phyloP scores from a whole-genome alignment of 2,797 vertebrate species.

The Tinamus major region DNA sequence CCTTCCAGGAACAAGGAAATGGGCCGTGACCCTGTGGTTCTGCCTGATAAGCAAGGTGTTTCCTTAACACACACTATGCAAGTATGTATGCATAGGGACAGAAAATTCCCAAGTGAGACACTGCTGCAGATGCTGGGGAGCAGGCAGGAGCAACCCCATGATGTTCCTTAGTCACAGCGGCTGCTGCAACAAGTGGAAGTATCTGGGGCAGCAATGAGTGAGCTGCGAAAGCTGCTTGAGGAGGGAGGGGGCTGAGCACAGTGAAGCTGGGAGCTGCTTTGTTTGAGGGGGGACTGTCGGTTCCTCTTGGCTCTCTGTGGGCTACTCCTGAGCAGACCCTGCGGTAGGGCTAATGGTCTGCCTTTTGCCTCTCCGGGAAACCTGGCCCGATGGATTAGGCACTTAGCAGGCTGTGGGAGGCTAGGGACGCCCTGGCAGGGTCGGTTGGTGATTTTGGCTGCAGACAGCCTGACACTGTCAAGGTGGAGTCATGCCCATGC shows the following conservation, averaged over 20 bases:
- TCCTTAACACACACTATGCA: not conserved
- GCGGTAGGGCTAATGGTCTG: rapidly evolving
- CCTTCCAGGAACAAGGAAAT: not conserved
- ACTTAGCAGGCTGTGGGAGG: not conserved
- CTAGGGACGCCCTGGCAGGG: not conserved
- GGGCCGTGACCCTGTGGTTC: rapidly evolving
- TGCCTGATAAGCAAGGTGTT: not conserved
- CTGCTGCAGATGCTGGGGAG: not conserved
- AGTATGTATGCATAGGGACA: not conserved
- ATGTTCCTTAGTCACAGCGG: not conserved
- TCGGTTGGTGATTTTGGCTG: rapidly evolving
- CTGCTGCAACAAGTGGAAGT: conserved; percentile 10
- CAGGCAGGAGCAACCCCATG: rapidly evolving
- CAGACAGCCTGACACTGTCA: not conserved
- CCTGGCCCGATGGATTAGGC: not conserved
- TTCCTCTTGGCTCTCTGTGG: not conserved
- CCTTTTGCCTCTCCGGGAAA: not conserved
- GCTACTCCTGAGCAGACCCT: not conserved
- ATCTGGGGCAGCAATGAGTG: not conserved
- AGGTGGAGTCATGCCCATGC: rapidly evolving
- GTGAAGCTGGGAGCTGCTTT: not conserved
- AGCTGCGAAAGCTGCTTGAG: not conserved
- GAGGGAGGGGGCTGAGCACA: not conserved
- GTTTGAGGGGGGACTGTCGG: not conserved
- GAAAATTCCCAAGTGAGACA: not conserved